Conservation (phyloP, 2,888 invertebrate species). For the Myopa testacea region DNA sequence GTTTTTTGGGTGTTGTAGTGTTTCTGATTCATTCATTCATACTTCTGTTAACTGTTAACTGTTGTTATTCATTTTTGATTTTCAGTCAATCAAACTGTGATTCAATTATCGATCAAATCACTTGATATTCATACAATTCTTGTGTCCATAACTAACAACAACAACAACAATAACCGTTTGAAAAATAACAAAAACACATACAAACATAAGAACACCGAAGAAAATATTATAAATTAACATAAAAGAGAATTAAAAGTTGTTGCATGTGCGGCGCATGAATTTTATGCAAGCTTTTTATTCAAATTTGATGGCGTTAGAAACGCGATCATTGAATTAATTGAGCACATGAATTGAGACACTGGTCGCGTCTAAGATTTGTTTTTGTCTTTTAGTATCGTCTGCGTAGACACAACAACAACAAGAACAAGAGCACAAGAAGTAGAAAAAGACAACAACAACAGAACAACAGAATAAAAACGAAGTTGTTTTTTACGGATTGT, state of each 20-base stretch:
- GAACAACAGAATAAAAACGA: too few relatives aligned
- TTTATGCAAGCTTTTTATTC: slow-evolving; percentile 33
- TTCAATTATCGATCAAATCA: too few relatives aligned
- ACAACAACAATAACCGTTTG: background rate
- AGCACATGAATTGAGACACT: background rate
- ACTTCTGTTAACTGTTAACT: too few relatives aligned
- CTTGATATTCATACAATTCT: too few relatives aligned
- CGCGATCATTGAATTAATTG: slow-evolving; percentile 37
- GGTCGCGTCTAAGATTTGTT: background rate
- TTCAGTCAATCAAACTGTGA: too few relatives aligned
- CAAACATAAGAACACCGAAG: background rate
- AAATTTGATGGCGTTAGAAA: slow-evolving; percentile 43
- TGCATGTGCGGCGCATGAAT: slow-evolving; percentile 29
- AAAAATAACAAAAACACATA: background rate
- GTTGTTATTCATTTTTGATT: too few relatives aligned
- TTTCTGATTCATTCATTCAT: too few relatives aligned
- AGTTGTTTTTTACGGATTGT: background rate
- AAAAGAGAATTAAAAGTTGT: slow-evolving; percentile 8
- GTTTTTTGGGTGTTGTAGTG: too few relatives aligned
- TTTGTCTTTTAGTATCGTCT: slow-evolving; percentile 17
- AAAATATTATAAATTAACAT: background rate
- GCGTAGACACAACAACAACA: slow-evolving; percentile 27
- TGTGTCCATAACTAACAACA: background rate
- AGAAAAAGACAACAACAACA: slow-evolving; percentile 14
- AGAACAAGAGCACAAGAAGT: background rate